Evolutionary conservation across 1,140 invertebrate species (phyloP), one percentile per base, ranked within the genome.

Genomic region (Mactra quadrangularis): DNA sequence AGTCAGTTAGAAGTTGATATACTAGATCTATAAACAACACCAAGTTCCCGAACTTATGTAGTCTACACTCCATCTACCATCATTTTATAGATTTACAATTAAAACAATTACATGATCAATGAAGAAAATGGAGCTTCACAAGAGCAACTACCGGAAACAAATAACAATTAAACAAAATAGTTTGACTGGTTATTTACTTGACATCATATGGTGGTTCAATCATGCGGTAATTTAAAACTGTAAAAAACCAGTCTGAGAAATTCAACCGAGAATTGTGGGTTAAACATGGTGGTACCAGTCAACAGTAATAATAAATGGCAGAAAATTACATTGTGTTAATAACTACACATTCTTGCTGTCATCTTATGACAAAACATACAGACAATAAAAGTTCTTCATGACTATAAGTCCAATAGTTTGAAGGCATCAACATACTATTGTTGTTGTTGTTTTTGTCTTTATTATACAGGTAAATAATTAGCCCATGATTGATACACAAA

Each of bases 291-390:
- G 6, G 38, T 41, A 41, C 38, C 45, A 31, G 38, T 11, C 29
- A 68, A 17, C 29, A 31, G 41, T 33, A 50, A 68, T 68, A 68
- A 68, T 31, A 41, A 50, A 68, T 68, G 64, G 64, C 64, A 68
- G 64, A 68, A 68, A 68, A 68, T 68, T 68, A 68, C 64, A 68
- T 68, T 68, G 64, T 41, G 64, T 68, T 47, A 68, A 68, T 68
- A 68, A 68, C 45, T 68, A 50, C 45, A 50, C 64, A 68, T 68
- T 68, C 64, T 50, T 15, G n/a, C 41, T 31, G 64, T 68, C 64
- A 47, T 47, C 25, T n/a, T 33, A 50, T 41, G 25, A 68, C 45
- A 31, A 27, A 31, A 41, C 35, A 31, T 47, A 68, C 6, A 41
- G 38, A 41, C n/a, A 41, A 41, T 41, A 41, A 41, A 41, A 41